Conservation (phyloP, 2,797 vertebrate species). For the Lepus oiostolus region DNA sequence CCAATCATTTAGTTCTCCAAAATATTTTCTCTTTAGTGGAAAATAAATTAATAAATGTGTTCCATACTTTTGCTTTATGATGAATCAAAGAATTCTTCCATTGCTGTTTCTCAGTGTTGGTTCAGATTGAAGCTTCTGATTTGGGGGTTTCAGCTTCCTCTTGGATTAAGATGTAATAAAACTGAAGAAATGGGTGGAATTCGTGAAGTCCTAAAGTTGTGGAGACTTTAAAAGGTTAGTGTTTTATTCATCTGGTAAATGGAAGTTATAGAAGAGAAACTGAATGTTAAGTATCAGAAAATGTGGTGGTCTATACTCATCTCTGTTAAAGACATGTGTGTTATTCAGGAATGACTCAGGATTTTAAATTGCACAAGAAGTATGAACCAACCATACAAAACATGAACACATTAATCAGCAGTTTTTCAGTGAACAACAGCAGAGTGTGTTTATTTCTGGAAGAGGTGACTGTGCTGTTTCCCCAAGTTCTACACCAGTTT, state of each 20-base stretch:
- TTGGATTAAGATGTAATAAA: conserved; percentile 30
- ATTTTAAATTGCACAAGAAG: conserved; percentile 51
- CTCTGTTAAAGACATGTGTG: not conserved
- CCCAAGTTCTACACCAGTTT: not conserved
- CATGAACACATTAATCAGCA: conserved; percentile 41
- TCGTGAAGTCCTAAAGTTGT: not conserved
- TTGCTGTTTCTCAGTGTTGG: conserved; percentile 43
- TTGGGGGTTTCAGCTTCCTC: not conserved
- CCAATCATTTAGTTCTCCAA: conserved; percentile 84
- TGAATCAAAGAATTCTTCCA: conserved; percentile 45
- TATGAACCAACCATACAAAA: conserved; percentile 11
- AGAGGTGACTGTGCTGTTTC: not conserved
- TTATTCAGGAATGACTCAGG: not conserved
- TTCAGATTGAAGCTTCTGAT: conserved; percentile 51
- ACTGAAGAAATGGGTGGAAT: not conserved
- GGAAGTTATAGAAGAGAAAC: conserved; percentile 19
- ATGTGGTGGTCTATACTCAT: not conserved
- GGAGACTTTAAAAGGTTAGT: not conserved
- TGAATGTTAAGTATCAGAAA: not conserved
- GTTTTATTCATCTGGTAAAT: conserved; percentile 34
- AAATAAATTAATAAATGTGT: conserved; percentile 71
- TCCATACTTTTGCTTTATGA: conserved; percentile 71
- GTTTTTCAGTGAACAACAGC: conserved; percentile 26
- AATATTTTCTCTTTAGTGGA: conserved; percentile 44
- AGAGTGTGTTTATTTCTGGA: not conserved